Evolutionary conservation across 2,797 vertebrate species (phyloP), one percentile per base, ranked within the genome.

Genomic region (Vespertilio murinus): DNA sequence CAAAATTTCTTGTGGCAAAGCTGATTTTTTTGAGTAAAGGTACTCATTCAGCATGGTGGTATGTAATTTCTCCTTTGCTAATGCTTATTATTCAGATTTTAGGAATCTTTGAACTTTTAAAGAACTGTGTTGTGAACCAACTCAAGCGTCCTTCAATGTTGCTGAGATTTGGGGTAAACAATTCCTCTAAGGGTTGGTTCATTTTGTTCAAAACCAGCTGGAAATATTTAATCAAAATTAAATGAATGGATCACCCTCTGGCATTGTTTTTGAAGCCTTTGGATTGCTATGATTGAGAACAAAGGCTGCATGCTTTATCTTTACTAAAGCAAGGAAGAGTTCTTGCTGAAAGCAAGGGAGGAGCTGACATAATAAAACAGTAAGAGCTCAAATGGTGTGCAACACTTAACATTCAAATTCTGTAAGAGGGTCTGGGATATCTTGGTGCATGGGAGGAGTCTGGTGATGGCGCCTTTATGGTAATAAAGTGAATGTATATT

Each of bases 171-270:
- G 90, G 30, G 90, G 13, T 81, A 90, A 95, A 91, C 22, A 95
- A 81, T 77, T 64, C 9, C 52, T 74, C n/a, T 83, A 59, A 47
- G 67, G 75, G 86, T 88, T 79, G 59, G 30, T 92, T 93, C 52
- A 25, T 90, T 94, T 93, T 94, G 38, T 92, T 80, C 45, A 80
- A 96, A 93, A 92, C 30, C 54, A 94, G 69, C 64, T 90, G 78
- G 80, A 71, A 89, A 93, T 95, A 87, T 88, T 94, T 95, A 88
- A 93, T 80, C 65, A 83, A 88, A 79, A 61, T 79, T 56, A 88
- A 88, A 49, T 59, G 61, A 95, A 45, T 54, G 80, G 40, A 61
- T 95, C 28, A 69, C 35, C 49, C n/a, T 33, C 64, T 4, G 9
- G 8, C 22, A 65, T 38, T 3, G 25, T 11, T 85, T 96, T 90